Conservation (phyloP, 2,797 vertebrate species). For the Thamnophis elegans region DNA sequence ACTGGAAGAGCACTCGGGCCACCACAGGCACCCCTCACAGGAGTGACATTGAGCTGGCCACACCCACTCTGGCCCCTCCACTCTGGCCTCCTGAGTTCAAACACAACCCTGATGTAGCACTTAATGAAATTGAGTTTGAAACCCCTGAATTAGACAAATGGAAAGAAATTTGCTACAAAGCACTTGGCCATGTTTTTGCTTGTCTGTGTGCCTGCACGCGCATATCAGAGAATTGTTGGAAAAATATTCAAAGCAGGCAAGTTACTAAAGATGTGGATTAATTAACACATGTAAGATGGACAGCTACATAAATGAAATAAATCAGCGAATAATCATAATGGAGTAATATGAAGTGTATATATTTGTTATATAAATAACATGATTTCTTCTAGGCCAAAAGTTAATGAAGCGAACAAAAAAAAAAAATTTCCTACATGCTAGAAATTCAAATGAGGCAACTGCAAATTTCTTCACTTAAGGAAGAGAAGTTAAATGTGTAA, state of each 20-base stretch:
- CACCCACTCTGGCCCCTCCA: too few relatives aligned
- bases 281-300: neutral
- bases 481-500: neutral
- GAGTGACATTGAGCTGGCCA: too few relatives aligned
- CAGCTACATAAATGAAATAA: neutral
- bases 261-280: neutral
- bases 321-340: neutral
- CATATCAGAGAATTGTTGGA: neutral
- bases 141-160: neutral
- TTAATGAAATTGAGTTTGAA: too few relatives aligned
- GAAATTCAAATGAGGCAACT: neutral
- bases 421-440: neutral
- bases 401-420: neutral
- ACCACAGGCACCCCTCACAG: too few relatives aligned
- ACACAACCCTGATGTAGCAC: too few relatives aligned
- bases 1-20: too few relatives aligned
- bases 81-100: too few relatives aligned
- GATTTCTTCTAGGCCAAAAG: neutral
- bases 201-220: neutral
- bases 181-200: too few relatives aligned
- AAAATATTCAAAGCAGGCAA: neutral
- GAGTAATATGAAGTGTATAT: neutral
- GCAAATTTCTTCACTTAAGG: neutral
- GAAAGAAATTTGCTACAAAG: neutral
- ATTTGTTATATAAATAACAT: neutral